Evolutionary conservation across 2,888 invertebrate genomes (phyloP).

Genomic region (Meliscaeva auricollis): DNA sequence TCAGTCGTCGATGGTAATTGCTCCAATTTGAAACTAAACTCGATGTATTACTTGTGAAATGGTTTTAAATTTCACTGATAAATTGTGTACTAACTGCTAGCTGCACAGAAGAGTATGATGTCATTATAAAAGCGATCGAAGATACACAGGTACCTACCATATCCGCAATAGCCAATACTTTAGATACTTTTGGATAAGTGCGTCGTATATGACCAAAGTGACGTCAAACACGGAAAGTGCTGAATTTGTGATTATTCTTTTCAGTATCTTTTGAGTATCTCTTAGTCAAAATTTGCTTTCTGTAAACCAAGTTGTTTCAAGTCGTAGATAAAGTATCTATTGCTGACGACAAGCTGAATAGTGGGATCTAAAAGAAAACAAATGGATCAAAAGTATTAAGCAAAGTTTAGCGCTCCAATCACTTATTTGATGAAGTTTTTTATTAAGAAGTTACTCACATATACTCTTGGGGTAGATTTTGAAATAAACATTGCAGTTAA

Average conservation of each 20-base stretch:
- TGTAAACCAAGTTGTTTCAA: background rate
- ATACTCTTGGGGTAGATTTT: too few relatives aligned
- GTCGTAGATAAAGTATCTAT: constrained; percentile 8
- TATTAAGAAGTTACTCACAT: too few relatives aligned
- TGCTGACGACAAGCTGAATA: background rate
- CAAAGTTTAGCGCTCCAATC: too few relatives aligned
- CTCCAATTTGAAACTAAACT: constrained; percentile 48
- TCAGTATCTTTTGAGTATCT: background rate
- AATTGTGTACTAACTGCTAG: constrained; percentile 11
- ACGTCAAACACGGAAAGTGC: constrained; percentile 43
- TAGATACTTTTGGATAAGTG: background rate
- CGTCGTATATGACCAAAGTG: constrained; percentile 31
- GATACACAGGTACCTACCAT: constrained; percentile 23
- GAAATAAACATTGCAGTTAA: too few relatives aligned
- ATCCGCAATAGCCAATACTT: background rate
- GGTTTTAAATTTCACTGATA: constrained; percentile 48
- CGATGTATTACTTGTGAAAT: background rate
- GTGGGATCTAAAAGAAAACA: background rate
- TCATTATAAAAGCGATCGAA: constrained; percentile 19
- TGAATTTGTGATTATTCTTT: constrained; percentile 6
- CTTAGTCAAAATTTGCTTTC: background rate
- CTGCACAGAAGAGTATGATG: constrained; percentile 33
- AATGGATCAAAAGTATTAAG: background rate
- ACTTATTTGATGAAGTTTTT: too few relatives aligned
- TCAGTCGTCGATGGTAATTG: constrained; percentile 44